Evolutionary conservation across 2,113 vertebrate genomes (phyloP).

Genomic region (Sarotherodon lohbergeri): DNA sequence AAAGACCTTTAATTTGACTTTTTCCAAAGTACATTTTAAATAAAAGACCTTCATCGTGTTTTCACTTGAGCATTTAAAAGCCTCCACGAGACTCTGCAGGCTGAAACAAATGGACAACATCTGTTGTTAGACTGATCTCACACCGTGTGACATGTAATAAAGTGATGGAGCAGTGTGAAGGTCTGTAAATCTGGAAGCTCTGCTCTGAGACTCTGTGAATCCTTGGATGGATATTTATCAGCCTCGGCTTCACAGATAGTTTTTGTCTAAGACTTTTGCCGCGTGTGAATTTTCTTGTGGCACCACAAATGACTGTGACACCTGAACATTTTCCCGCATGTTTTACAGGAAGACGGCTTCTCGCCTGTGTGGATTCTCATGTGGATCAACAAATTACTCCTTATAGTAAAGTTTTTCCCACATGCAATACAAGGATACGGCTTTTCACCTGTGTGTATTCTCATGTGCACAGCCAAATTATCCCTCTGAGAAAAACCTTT

Average conservation of each 20-base stretch:
- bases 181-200: background rate
- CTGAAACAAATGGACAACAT: background rate
- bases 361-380: background rate
- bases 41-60: background rate
- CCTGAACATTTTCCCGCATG: background rate
- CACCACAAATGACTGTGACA: background rate
- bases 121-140: background rate
- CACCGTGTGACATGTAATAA: background rate
- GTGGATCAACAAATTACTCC: background rate
- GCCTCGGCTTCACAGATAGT: rapidly evolving
- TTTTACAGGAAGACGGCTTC: background rate
- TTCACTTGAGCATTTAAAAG: background rate
- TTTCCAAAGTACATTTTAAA: background rate
- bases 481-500: background rate
- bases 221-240: background rate
- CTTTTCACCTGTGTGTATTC: rapidly evolving
- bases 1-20: background rate
- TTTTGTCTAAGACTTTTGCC: background rate
- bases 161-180: background rate
- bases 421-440: background rate
- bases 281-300: background rate
- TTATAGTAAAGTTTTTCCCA: background rate
- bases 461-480: background rate
- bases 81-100: background rate
- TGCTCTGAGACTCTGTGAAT: background rate